Base-by-base conservation (phyloP, 2,888 invertebrate genomes). In the Entomobrya multifasciata region DNA sequence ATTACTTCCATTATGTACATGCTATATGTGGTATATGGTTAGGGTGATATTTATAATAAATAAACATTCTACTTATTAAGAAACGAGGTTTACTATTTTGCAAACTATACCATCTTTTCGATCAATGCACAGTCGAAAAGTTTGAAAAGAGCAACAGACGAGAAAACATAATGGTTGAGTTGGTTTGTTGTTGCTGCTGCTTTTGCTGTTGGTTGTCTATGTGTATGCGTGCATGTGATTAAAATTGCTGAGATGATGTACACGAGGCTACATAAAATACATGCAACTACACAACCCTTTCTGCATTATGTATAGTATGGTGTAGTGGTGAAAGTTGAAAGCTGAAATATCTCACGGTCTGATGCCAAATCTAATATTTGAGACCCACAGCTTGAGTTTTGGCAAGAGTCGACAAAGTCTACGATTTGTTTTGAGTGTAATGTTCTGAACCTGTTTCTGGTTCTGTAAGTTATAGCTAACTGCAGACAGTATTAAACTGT, bases 341-440 rank as follows among this genome's bases (percentile, higher is more conserved):
- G 15, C 65, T 36, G 57, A 11, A 20, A 41, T 57, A 57, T 30
- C 41, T 47, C 47, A 70, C 47, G 70, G 47, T 70, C 70, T 70
- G 47, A 70, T 52, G 55, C 55, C 76, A 76, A 76, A 36, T 57
- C 57, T 57, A 76, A 76, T 41, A 76, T 76, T 76, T 57, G 76
- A 55, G 55, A 55, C 55, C 55, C 55, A 41, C 76, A 49, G 70
- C 70, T 47, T 47, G 70, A 70, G 44, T 25, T 70, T 70, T 70
- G 70, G 70, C 70, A 70, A 44, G n/a, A 25, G 70, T 70, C 17
- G 30, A 8, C 20, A 11, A n/a, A n/a, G 22, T 55, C 55, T 55
- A 36, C 22, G 30, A 62, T 30, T 27, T 17, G 22, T 41, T 44
- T 70, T 20, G 22, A 2, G 17, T 70, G 17, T 22, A 44, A 47